Evolutionary conservation across 2,113 vertebrate genomes (phyloP), one percentile per base, ranked within the genome.

Genomic region (Alces alces): DNA sequence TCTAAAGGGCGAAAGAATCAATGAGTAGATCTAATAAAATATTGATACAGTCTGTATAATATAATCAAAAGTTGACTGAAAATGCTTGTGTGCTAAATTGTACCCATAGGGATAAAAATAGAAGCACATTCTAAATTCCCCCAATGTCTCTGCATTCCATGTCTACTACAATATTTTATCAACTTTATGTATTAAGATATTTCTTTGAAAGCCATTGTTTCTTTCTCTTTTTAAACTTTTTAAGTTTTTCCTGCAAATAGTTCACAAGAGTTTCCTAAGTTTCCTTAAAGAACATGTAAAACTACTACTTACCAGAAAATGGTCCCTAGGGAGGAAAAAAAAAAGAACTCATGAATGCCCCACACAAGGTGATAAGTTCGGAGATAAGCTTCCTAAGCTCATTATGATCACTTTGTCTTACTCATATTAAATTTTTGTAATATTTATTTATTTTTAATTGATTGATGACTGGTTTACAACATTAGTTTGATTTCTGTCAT

Each of bases 1-100:
- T 91, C 93, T 93, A 89, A 89, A 92, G 39, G n/a, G 7, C 50
- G 93, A 94, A 89, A 28, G 50, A n/a, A 86, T 80, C 61, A 79
- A 57, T 82, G 3, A 89, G 3, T 19, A 66, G 28, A 85, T 2
- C 19, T 89, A 91, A 80, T 64, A 96, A 96, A 95, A 85, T 61
- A 86, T 21, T 96, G 70, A 92, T 60, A 86, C 4, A 91, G 6
- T 83, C 23, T 7, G 7, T 57, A 47, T 11, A 57, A 33, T 39
- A 17, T 64, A 39, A 95, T 21, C 39, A 30, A 64, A 95, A 93
- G 64, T 64, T 86, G 84, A 66, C 11, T 50, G 6, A 97, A 96
- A 86, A 80, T 87, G 6, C 7, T 33, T 57, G 16, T 70, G 47
- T 91, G 23, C 30, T 39, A 54, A 84, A 36, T n/a, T 86, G 45